phyloP scores from a whole-genome alignment of 1,140 invertebrate genomes.

The Lanistes nyassanus region DNA sequence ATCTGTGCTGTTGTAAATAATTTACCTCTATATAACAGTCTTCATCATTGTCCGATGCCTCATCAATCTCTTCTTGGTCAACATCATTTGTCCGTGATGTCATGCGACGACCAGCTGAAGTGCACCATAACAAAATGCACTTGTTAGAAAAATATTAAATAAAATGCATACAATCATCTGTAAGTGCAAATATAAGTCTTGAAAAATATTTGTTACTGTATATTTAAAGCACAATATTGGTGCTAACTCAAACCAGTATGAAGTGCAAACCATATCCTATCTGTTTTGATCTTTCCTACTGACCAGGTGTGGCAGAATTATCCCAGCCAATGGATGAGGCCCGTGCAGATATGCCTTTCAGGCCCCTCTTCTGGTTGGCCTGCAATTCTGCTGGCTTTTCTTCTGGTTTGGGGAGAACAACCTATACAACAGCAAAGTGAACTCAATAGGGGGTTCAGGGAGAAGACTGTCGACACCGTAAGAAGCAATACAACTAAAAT shows the following conservation, averaged over 20 bases:
- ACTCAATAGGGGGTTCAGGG: too few relatives aligned
- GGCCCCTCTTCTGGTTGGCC: constrained; percentile 2
- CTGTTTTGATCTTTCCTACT: too few relatives aligned
- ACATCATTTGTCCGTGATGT: neutral
- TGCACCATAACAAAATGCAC: neutral
- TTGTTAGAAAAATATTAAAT: neutral
- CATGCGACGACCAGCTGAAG: neutral
- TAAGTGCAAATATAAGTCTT: too few relatives aligned
- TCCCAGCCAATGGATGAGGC: constrained; percentile 23
- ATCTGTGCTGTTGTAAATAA: too few relatives aligned
- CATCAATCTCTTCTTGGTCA: constrained; percentile 4
- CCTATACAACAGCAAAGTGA: neutral
- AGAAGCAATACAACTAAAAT: too few relatives aligned
- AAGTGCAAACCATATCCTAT: too few relatives aligned
- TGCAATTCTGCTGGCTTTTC: constrained; percentile 29
- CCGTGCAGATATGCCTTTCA: constrained; percentile 7
- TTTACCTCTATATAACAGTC: constrained; percentile 7
- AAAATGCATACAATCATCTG: too few relatives aligned
- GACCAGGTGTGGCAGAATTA: constrained; percentile 18
- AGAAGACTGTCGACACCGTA: too few relatives aligned
- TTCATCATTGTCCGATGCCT: constrained; percentile 15
- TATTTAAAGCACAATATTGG: too few relatives aligned
- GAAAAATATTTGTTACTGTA: too few relatives aligned
- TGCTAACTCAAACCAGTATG: too few relatives aligned
- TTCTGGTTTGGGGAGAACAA: constrained; percentile 41